Conservation (phyloP, 2,888 invertebrate genomes). For the Hypercompe scribonia region DNA sequence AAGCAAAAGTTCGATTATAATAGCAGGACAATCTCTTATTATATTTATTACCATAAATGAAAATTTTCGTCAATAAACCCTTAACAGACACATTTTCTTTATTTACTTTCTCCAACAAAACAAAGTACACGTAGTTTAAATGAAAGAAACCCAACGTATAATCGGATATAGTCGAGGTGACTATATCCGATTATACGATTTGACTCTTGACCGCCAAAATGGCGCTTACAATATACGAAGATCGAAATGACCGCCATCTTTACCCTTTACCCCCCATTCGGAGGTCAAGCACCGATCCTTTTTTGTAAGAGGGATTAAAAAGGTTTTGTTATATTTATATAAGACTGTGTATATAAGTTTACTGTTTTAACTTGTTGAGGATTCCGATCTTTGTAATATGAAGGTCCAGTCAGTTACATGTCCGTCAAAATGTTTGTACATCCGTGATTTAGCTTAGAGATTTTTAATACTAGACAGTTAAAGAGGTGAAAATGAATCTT, state of each 20-base stretch:
- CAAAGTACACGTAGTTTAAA: background rate
- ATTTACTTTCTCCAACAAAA: background rate
- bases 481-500: too few species aligned
- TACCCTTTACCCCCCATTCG: background rate
- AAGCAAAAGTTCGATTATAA: too few species aligned
- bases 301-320: conserved; percentile 9
- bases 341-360: background rate
- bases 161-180: conserved; percentile 35
- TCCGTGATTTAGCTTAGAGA: too few species aligned
- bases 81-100: too few species aligned
- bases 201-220: conserved; percentile 40
- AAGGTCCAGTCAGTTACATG: too few species aligned
- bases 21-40: too few species aligned
- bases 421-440: too few species aligned
- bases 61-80: too few species aligned
- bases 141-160: conserved; percentile 42
- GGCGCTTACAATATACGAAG: background rate
- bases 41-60: too few species aligned
- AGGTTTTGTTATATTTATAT: background rate
- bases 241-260: conserved; percentile 9
- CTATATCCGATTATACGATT: conserved; percentile 43
- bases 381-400: too few species aligned
- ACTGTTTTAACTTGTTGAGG: background rate
- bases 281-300: conserved; percentile 1
- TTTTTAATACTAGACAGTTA: too few species aligned